These are phyloP conservation scores for Lytechinus variegatus DNA, from an alignment of 35 echinoderm and acorn worm species.

Conservation along the genomic window DNA sequence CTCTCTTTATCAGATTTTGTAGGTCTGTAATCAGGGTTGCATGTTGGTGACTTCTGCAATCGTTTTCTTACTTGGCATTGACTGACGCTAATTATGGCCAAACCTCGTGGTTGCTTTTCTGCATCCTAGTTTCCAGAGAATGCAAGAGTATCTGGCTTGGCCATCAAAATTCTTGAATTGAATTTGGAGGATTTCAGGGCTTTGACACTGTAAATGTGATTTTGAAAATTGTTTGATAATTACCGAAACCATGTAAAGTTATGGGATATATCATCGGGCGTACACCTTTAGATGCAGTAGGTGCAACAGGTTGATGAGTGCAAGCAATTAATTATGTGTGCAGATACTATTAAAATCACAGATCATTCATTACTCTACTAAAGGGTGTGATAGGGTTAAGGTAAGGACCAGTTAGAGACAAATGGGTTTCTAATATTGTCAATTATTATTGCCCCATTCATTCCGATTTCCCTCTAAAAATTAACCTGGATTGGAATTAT, in stretches of 20 bases:
- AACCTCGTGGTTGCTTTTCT: neutral
- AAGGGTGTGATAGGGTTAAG: neutral
- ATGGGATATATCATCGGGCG: neutral
- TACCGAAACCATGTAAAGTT: neutral
- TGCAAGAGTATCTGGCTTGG: neutral
- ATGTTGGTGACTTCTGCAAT: neutral
- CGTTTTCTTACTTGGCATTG: neutral
- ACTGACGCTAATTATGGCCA: neutral
- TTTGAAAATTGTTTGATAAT: neutral
- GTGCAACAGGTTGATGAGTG: neutral
- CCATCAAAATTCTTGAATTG: neutral
- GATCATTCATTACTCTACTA: neutral
- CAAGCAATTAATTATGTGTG: neutral
- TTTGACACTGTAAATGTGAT: neutral
- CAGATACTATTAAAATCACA: neutral
- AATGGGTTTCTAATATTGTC: too few relatives aligned
- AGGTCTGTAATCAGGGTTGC: neutral
- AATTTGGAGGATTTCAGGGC: neutral
- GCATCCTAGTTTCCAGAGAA: neutral
- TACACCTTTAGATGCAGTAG: neutral
- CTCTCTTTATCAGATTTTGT: neutral
- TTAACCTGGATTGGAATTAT: too few relatives aligned
- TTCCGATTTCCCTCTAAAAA: too few relatives aligned
- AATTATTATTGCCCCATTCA: too few relatives aligned
- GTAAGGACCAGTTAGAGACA: neutral